These are phyloP conservation scores for Sebastes oblongus DNA, from an alignment of 2,797 vertebrate species.

Conservation along the genomic window DNA sequence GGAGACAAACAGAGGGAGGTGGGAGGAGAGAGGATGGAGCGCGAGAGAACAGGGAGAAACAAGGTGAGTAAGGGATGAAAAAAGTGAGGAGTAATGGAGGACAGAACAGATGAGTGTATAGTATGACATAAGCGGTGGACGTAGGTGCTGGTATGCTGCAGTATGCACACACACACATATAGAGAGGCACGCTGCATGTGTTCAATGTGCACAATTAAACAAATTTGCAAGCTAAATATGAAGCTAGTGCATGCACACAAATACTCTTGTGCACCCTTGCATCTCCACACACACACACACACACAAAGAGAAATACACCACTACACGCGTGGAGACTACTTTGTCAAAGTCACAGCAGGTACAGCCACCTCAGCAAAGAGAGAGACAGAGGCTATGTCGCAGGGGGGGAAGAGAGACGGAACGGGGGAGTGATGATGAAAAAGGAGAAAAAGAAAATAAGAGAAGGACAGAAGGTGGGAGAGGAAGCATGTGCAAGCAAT, in stretches of 20 bases:
- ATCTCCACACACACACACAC: background rate
- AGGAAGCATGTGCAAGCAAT: slow-evolving; percentile 46
- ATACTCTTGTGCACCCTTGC: background rate
- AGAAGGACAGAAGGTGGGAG: slow-evolving; percentile 34
- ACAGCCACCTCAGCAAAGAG: slow-evolving; percentile 84
- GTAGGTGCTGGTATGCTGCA: slow-evolving; percentile 46
- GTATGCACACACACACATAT: slow-evolving; percentile 21
- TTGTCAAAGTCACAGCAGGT: slow-evolving; percentile 86
- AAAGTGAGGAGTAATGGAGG: slow-evolving; percentile 61
- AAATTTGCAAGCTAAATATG: slow-evolving; percentile 37
- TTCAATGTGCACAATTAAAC: slow-evolving; percentile 20
- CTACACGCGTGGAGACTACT: slow-evolving; percentile 71
- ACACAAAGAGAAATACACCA: slow-evolving; percentile 41
- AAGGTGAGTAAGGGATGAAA: slow-evolving; percentile 64
- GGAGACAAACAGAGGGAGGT: slow-evolving; percentile 15
- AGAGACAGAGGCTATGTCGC: slow-evolving; percentile 63
- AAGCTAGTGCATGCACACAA: slow-evolving; percentile 10
- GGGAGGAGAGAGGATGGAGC: slow-evolving; percentile 7
- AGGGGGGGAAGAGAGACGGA: slow-evolving; percentile 28
- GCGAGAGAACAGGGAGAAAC: slow-evolving; percentile 51
- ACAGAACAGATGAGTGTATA: slow-evolving; percentile 46
- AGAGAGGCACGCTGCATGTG: slow-evolving; percentile 6
- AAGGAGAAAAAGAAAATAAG: slow-evolving; percentile 34
- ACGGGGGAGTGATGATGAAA: slow-evolving; percentile 35
- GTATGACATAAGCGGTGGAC: slow-evolving; percentile 49